Evolutionary conservation across 92 coral and sea anemone genomes (phyloP).

Genomic region (Desmophyllum pertusum): DNA sequence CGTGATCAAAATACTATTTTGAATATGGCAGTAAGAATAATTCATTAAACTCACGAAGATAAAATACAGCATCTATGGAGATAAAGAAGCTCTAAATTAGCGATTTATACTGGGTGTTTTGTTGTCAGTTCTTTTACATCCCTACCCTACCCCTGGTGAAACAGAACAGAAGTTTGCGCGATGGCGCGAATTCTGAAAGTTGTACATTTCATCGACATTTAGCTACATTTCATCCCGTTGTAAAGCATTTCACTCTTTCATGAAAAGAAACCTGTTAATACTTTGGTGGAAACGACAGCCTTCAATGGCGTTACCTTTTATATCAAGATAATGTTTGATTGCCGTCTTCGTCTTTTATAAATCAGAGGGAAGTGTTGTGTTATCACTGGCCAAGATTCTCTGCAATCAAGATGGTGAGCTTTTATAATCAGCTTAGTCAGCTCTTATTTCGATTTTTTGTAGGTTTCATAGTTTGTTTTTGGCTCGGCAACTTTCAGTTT

Average conservation of each 20-base stretch:
- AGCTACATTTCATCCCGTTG: neutral
- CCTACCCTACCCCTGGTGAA: constrained; percentile 6
- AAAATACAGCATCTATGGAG: neutral
- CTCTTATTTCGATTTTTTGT: no score
- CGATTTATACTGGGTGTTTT: neutral
- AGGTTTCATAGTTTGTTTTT: no score
- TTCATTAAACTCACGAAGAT: neutral
- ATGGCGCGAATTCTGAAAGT: constrained; percentile 38
- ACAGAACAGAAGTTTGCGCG: neutral
- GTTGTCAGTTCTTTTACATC: neutral
- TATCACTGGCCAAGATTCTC: neutral
- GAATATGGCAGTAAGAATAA: neutral
- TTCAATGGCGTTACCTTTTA: neutral
- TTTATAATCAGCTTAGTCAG: neutral
- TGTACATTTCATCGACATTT: neutral
- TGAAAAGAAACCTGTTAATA: neutral
- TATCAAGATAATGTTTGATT: neutral
- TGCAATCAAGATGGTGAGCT: neutral
- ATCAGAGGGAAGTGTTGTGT: neutral
- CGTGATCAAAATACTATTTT: neutral
- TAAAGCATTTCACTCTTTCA: neutral
- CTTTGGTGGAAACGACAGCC: neutral
- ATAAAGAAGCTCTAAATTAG: neutral
- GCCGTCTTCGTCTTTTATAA: neutral
- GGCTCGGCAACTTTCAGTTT: neutral